Evolutionary conservation across 2,797 vertebrate species (phyloP), one percentile per base, ranked within the genome.

Genomic region (Sphaeramia orbicularis): DNA sequence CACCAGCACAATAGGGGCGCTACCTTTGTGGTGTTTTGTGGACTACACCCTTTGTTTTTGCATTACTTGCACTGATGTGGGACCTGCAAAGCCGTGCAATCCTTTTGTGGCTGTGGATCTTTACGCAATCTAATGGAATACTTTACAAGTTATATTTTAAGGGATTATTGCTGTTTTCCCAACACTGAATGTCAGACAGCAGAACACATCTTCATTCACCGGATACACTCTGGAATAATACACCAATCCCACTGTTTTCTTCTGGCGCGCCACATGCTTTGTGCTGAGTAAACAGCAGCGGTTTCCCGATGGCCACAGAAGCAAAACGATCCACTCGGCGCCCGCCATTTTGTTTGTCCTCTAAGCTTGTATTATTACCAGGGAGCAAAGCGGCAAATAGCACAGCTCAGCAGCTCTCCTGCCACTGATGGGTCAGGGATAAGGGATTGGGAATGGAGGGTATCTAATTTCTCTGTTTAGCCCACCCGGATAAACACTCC

Each of bases 281-380:
- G 58, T 81, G 80, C 83, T 74, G 82, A 77, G 84, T 71, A 74
- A 82, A 86, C 80, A 66, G 43, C 35, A 8, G 69, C 2, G 55
- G 71, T 83, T 81, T 71, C 32, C 38, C 19, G 0, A n/a, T 8
- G 11, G 68, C 68, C 71, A n/a, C 87, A 80, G 71, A 9, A 76
- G 56, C 53, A 65, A 70, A 41, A 37, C 24, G 12, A 71, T 50
- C 43, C 14, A 2, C 55, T 44, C 11, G 3, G 3, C 2, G 1
- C 10, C 53, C 24, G 10, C 71, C 73, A 76, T 87, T 74, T 70
- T 86, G 77, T 82, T 81, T 76, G 66, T 80, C 74, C 67, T 76
- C 43, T 52, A 44, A 76, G 64, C 50, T 69, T 21, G 4, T 40
- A 7, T 51, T 53, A 48, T 47, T 62, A 58, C 45, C n/a, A 60